Evolutionary conservation across 2,113 vertebrate species (phyloP).

Genomic region (Aptenodytes patagonicus): DNA sequence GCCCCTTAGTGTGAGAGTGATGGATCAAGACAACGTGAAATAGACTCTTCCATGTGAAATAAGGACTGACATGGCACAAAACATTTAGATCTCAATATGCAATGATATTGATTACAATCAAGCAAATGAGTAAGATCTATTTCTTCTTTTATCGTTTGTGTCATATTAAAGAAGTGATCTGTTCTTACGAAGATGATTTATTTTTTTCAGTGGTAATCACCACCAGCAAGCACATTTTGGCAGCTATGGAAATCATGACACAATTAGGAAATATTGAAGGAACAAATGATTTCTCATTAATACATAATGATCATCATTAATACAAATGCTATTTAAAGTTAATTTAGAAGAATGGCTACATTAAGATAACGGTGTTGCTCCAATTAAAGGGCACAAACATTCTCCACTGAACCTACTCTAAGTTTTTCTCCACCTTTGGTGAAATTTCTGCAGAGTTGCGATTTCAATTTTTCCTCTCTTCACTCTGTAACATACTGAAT

Average conservation of each 20-base stretch:
- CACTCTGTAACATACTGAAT: not conserved
- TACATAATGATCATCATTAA: slow-evolving; percentile 37
- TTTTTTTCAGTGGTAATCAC: not conserved
- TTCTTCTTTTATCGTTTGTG: not conserved
- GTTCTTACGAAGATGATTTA: not conserved
- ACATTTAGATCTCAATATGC: not conserved
- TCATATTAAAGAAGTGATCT: not conserved
- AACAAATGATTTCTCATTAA: slow-evolving; percentile 45
- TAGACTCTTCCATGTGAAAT: not conserved
- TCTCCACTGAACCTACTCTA: not conserved
- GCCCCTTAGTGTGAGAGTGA: not conserved
- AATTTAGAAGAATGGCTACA: slow-evolving; percentile 30
- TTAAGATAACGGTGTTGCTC: not conserved
- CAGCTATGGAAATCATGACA: not conserved
- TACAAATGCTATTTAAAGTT: not conserved
- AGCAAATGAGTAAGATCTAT: not conserved
- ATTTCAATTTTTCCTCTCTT: not conserved
- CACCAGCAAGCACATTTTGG: not conserved
- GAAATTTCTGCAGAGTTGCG: not conserved
- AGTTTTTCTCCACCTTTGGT: not conserved
- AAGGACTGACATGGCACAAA: not conserved
- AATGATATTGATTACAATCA: not conserved
- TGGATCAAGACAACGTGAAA: not conserved
- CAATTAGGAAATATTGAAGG: not conserved
- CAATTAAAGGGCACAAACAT: not conserved